Conservation (phyloP, 92 coral and sea anemone species). For the Isaurus tuberculatus region DNA sequence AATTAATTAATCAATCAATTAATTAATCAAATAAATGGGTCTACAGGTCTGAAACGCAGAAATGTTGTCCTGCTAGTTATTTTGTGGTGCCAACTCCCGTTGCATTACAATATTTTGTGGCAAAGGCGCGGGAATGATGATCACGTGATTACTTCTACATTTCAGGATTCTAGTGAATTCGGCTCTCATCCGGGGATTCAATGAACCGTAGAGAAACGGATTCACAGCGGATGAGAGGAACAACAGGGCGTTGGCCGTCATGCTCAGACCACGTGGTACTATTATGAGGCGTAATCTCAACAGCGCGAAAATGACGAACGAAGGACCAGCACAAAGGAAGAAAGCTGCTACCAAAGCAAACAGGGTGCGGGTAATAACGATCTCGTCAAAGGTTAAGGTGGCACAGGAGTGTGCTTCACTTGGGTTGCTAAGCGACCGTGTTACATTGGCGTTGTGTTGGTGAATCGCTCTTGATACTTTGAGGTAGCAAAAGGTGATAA, state of each 20-base stretch:
- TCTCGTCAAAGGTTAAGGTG: constrained; percentile 38
- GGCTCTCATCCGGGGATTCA: constrained; percentile 39
- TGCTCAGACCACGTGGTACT: constrained; percentile 42
- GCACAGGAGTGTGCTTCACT: not conserved
- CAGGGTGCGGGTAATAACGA: constrained; percentile 31
- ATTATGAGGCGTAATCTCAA: constrained; percentile 28
- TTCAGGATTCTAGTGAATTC: constrained; percentile 8
- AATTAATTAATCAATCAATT: no score
- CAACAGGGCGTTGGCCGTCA: constrained; percentile 46
- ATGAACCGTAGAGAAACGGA: constrained; percentile 32
- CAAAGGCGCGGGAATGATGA: constrained; percentile 10
- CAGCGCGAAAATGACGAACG: constrained; percentile 30
- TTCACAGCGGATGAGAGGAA: constrained; percentile 35
- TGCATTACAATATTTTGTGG: constrained; percentile 3
- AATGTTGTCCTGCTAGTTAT: no score
- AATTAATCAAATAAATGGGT: no score
- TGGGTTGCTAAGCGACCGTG: constrained; percentile 27
- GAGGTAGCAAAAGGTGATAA: constrained; percentile 30
- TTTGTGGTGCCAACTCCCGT: no score
- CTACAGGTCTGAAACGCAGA: not conserved
- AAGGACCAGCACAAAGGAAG: constrained; percentile 36
- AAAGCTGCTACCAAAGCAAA: constrained; percentile 33
- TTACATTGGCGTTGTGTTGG: constrained; percentile 19
- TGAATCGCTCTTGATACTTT: constrained; percentile 28
- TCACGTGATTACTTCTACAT: constrained; percentile 20